Base-by-base conservation (phyloP, 2,888 invertebrate genomes). In the Bimastos eiseni region DNA sequence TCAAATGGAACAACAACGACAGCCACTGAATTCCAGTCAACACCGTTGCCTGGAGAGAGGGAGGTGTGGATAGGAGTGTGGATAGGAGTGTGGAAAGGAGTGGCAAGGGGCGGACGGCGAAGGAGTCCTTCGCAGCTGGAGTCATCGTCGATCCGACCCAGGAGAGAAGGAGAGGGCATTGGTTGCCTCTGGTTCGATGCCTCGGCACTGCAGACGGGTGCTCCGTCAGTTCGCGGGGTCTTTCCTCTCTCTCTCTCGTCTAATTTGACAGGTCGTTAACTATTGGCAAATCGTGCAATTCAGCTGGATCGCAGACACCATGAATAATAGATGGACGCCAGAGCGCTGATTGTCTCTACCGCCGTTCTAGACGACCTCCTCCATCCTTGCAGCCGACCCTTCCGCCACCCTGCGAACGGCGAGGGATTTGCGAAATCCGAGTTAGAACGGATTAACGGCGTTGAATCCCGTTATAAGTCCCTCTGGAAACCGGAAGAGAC, bases 241-340 rank as follows among this genome's bases (percentile, higher is more conserved):
- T 70, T n/a, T 30, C 49, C 49, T 49, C 49, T n/a, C n/a, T n/a
- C 49, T 24, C 49, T 49, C 30, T 70, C 70, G 70, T 70, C 70
- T 70, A 70, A 70, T 70, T 70, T 70, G 70, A 70, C 70, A n/a
- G 70, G 70, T 70, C 70, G 70, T 70, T 70, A 70, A 70, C 70
- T 70, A 70, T 70, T n/a, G 70, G 70, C 30, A 70, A 70, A 70
- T 70, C 70, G 70, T 13, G 70, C 70, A 70, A 70, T 70, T 70
- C 70, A n/a, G 13, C 70, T 70, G 70, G 70, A 70, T 70, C 70
- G 70, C n/a, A 30, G 70, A 70, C 70, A n/a, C 70, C 30, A 70
- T 70, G 70, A 30, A 70, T 70, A 70, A 70, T 70, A 70, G 70
- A 70, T 70, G 70, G 70, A 70, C 70, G n/a, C 19, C 0, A n/a